phyloP scores from a whole-genome alignment of 2,797 vertebrate species.

The Hypotaenidia philippensis region DNA sequence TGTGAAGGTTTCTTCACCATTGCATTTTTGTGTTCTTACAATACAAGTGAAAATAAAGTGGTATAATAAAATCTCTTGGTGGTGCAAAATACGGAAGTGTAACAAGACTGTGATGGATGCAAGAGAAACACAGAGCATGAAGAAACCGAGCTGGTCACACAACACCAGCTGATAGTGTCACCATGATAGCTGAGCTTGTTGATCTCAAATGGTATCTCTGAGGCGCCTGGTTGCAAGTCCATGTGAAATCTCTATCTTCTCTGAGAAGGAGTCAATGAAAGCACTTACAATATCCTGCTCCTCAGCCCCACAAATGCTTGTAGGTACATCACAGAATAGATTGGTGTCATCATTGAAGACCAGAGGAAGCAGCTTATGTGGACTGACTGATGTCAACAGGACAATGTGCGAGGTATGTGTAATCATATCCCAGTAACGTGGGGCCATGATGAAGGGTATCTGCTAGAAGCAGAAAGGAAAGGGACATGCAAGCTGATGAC shows the following conservation, averaged over 20 bases:
- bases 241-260: neutral
- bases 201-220: neutral
- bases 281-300: neutral
- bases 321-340: neutral
- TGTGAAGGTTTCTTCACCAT: neutral
- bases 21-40: neutral
- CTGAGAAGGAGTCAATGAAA: neutral
- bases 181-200: neutral
- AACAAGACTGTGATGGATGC: neutral
- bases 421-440: neutral
- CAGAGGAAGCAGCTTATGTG: neutral
- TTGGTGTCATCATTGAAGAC: neutral
- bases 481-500: neutral
- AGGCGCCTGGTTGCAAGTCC: neutral
- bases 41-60: neutral
- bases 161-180: neutral
- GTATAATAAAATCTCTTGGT: neutral
- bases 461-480: neutral
- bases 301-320: neutral
- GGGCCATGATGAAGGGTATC: neutral
- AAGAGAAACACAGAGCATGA: neutral
- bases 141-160: neutral
- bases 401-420: neutral
- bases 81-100: neutral
- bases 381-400: neutral